Evolutionary conservation across 2,888 invertebrate species (phyloP).

Genomic region (Helleia helle): DNA sequence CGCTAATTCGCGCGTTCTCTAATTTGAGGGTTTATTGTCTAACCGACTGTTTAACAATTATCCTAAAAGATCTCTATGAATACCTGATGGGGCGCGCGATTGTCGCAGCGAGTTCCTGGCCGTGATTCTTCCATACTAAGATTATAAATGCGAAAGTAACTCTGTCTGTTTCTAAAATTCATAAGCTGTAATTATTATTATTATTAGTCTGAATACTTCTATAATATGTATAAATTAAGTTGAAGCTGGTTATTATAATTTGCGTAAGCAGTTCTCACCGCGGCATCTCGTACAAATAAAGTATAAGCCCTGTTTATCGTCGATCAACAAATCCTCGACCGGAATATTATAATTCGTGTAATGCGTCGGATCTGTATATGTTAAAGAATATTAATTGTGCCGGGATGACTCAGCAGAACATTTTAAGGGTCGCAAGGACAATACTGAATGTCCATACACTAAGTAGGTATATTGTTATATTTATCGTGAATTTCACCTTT

Average conservation of each 20-base stretch:
- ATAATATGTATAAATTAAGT: no score
- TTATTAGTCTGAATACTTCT: no score
- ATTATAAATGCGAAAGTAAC: no score
- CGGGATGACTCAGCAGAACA: conserved; percentile 52
- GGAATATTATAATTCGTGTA: conserved; percentile 52
- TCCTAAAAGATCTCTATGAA: conserved; percentile 48
- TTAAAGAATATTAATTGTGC: conserved; percentile 67
- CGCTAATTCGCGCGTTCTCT: conserved; percentile 60
- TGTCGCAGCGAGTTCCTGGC: conserved; percentile 11
- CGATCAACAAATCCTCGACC: conserved; percentile 48
- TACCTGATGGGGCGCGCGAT: conserved; percentile 37
- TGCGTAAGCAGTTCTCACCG: no score
- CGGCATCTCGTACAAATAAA: neutral
- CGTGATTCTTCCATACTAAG: no score
- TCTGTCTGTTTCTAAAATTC: no score
- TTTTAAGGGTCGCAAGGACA: conserved; percentile 49
- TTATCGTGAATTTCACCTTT: no score
- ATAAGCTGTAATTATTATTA: no score
- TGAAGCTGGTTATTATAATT: no score
- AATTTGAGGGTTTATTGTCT: conserved; percentile 67
- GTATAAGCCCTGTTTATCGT: conserved; percentile 34
- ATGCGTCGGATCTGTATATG: conserved; percentile 54
- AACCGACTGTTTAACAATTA: conserved; percentile 50
- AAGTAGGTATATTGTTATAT: no score
- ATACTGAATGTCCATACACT: no score